Percentiles rank a stretch among this genome's conserved stretches.
These are phyloP conservation scores for Rhagonycha fulva DNA, from an alignment of 2,888 invertebrate species.

Conservation along the genomic window DNA sequence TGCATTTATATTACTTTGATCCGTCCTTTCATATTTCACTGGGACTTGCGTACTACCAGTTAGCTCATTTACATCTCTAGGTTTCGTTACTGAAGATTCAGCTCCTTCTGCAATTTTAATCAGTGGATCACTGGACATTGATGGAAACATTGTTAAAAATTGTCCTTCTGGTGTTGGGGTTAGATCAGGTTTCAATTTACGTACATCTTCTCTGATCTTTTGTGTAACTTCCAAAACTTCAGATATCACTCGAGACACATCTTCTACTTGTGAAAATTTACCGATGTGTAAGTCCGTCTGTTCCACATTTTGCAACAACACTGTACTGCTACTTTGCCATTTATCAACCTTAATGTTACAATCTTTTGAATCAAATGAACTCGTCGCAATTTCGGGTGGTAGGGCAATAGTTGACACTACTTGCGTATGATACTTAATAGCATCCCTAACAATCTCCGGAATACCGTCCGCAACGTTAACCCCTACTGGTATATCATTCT, in stretches of 20 bases:
- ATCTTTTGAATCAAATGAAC: not conserved
- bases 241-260: conserved; percentile 54
- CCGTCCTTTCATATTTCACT: no score
- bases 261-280: conserved; percentile 15
- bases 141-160: conserved; percentile 46
- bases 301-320: not conserved
- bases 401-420: conserved; percentile 46
- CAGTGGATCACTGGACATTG: conserved; percentile 38
- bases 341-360: not conserved
- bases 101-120: conserved; percentile 39
- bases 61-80: not conserved
- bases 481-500: no score
- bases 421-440: conserved; percentile 43
- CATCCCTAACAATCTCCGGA: conserved; percentile 40
- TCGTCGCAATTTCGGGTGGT: conserved; percentile 29
- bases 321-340: not conserved
- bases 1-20: not conserved
- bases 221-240: conserved; percentile 57
- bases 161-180: conserved; percentile 59
- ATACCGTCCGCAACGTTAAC: not conserved
- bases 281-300: not conserved
- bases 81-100: not conserved
- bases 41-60: not conserved
- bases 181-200: conserved; percentile 58
- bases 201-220: conserved; percentile 57